These are phyloP conservation scores for Geophilus truncorum DNA, from an alignment of 2,888 invertebrate genomes.

Conservation along the genomic window DNA sequence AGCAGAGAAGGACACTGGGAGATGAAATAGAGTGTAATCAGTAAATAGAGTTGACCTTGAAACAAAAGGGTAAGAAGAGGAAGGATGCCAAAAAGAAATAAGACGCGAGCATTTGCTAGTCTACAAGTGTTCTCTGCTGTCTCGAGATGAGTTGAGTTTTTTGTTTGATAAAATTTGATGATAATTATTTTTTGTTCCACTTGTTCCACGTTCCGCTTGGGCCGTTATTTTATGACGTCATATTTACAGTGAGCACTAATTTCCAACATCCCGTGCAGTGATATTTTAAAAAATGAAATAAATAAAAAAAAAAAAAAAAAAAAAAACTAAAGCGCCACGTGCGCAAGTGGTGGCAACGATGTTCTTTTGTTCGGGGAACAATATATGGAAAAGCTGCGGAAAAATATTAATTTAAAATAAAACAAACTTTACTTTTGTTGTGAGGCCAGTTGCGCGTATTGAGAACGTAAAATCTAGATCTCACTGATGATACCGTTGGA, in stretches of 20 bases:
- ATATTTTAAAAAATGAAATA: too few species aligned
- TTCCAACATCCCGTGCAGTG: not conserved
- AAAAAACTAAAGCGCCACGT: not conserved
- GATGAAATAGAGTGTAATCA: not conserved
- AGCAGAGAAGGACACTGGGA: not conserved
- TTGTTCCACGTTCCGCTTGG: not conserved
- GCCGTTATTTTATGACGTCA: not conserved
- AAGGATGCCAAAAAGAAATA: not conserved
- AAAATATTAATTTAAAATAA: not conserved
- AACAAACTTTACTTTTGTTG: not conserved
- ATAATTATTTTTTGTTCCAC: too few species aligned
- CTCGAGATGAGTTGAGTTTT: too few species aligned
- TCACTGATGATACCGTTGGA: not conserved
- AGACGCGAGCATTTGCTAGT: not conserved
- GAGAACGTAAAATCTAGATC: not conserved
- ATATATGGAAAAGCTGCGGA: not conserved
- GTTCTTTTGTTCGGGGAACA: not conserved
- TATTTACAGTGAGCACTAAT: not conserved
- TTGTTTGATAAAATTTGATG: too few species aligned
- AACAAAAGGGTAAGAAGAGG: not conserved
- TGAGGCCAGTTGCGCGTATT: not conserved
- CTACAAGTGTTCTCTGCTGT: not conserved
- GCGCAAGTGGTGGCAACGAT: not conserved
- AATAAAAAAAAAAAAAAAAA: too few species aligned
- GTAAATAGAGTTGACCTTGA: constrained; percentile 12